Base-by-base conservation (phyloP, 2,113 vertebrate genomes). In the Pungitius pungitius region DNA sequence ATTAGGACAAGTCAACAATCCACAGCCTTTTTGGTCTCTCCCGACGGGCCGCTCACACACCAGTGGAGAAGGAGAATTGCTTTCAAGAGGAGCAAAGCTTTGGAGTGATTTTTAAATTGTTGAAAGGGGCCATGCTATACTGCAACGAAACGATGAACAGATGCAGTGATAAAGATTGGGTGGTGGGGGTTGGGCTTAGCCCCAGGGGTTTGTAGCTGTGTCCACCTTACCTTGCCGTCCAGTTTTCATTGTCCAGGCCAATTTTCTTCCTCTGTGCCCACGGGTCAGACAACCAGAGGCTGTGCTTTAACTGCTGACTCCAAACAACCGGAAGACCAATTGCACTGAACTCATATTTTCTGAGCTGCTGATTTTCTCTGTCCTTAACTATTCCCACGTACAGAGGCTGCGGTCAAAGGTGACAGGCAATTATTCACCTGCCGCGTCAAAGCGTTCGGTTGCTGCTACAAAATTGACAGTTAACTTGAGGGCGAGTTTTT, bases 1-100 rank as follows among this genome's bases (percentile, higher is more conserved):
- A 90, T 91, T 91, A 92, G 77, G 80, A 82, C 75, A 80, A 90
- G 87, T 90, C 89, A 91, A 88, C 88, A 90, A 87, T 88, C 87
- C 83, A 76, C 77, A 78, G 88, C 88, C 81, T 77, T 84, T 88
- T 87, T 84, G 75, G 80, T 69, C 77, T 69, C 77, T 86, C 81
- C 85, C 82, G 57, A 73, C 65, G 77, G 86, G 78, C 71, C 73
- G 69, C 84, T 82, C 84, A 84, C 80, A 87, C 75, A 74, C 81
- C 60, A 64, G 54, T 82, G 76, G 73, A 84, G 77, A 88, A 51
- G 62, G 66, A 88, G 77, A 86, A 83, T 83, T 75, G 62, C 57
- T 82, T 78, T 84, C 78, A 78, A 57, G 64, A 52, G 51, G 68
- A 73, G 74, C 73, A 69, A 24, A 71, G 64, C 83, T 80, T 71